These are phyloP conservation scores for Proisotoma minuta DNA, from an alignment of 2,888 invertebrate species.

Conservation along the genomic window DNA sequence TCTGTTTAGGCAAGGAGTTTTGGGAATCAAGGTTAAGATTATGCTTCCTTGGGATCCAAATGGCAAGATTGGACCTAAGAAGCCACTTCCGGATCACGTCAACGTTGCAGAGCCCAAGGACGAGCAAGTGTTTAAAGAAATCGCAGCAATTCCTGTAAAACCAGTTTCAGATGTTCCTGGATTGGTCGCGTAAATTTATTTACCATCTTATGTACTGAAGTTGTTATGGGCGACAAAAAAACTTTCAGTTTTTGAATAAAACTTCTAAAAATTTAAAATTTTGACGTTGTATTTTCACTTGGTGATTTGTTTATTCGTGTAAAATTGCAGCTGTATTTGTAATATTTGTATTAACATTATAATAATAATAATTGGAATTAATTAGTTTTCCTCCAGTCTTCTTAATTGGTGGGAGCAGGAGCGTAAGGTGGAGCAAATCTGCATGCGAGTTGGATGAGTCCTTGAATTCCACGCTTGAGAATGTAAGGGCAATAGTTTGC, in stretches of 20 bases:
- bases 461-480: constrained; percentile 59
- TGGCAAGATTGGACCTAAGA: constrained; percentile 96
- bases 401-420: constrained; percentile 24
- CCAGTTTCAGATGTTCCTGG: constrained; percentile 9
- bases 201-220: constrained; percentile 12
- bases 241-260: constrained; percentile 12
- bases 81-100: constrained; percentile 95
- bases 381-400: too few species aligned
- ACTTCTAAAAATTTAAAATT: not conserved
- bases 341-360: too few species aligned
- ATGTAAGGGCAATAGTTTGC: constrained; percentile 67
- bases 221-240: constrained; percentile 9
- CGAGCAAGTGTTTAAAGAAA: constrained; percentile 54
- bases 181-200: constrained; percentile 6
- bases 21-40: constrained; percentile 86
- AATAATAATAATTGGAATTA: too few species aligned
- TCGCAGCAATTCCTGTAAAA: not conserved
- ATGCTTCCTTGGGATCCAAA: constrained; percentile 98
- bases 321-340: too few species aligned
- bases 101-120: constrained; percentile 96
- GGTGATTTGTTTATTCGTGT: too few species aligned
- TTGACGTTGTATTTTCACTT: not conserved
- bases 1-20: constrained; percentile 55
- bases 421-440: constrained; percentile 68
- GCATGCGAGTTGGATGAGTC: constrained; percentile 65